Percentiles rank a stretch among this genome's conserved stretches.
Conservation (phyloP, 2,888 invertebrate species). For the Argynnis bischoffii region DNA sequence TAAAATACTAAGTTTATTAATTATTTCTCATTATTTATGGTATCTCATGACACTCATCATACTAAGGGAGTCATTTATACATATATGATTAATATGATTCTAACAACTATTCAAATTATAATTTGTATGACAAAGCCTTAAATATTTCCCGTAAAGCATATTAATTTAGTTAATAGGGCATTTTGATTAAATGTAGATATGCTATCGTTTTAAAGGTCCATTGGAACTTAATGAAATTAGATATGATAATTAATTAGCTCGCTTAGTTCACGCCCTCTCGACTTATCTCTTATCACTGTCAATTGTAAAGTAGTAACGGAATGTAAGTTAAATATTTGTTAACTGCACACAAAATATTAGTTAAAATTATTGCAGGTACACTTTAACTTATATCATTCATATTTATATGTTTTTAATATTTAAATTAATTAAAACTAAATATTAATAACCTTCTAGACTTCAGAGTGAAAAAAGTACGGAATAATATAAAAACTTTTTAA, state of each 20-base stretch:
- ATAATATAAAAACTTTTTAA: no score
- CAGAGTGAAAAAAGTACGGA: no score
- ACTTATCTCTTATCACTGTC: conserved; percentile 31
- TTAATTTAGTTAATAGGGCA: conserved; percentile 12
- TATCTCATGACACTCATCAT: no score
- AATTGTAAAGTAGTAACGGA: conserved; percentile 13
- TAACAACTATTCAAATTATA: neutral
- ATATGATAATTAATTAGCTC: conserved; percentile 35
- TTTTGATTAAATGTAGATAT: conserved; percentile 13
- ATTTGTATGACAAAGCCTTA: neutral
- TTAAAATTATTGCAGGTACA: neutral
- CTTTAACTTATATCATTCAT: neutral
- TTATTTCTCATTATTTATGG: no score
- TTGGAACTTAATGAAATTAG: conserved; percentile 24
- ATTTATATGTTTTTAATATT: neutral
- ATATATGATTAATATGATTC: no score
- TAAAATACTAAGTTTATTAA: no score
- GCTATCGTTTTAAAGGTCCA: conserved; percentile 14
- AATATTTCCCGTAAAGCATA: conserved; percentile 2
- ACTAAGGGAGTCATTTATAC: no score
- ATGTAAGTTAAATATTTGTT: conserved; percentile 6
- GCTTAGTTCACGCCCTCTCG: conserved; percentile 31
- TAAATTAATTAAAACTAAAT: no score
- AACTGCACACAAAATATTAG: neutral
- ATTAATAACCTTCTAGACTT: no score